Percentiles rank a stretch among this genome's conserved stretches.
Evolutionary conservation across 1,140 invertebrate species (phyloP).

Genomic region (Hetaerina americana): DNA sequence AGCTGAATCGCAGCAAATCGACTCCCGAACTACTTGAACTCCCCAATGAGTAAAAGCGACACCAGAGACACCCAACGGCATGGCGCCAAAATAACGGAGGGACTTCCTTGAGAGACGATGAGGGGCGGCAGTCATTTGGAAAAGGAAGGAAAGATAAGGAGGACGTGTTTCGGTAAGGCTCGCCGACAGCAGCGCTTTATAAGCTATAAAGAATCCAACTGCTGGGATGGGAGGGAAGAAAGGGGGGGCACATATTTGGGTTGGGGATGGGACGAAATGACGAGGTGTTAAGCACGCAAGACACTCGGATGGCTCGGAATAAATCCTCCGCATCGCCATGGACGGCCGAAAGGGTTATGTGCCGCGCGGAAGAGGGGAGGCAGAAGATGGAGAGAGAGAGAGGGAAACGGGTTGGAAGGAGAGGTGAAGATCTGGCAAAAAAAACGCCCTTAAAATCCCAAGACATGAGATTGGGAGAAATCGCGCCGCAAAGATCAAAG

Average conservation of each 20-base stretch:
- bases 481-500: too few species aligned
- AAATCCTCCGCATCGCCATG: too few species aligned
- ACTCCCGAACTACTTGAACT: too few species aligned
- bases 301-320: too few species aligned
- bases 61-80: not conserved
- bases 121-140: not conserved
- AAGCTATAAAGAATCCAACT: not conserved
- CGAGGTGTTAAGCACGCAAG: not conserved
- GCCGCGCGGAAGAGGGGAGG: too few species aligned
- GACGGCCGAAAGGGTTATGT: too few species aligned
- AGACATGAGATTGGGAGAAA: too few species aligned
- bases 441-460: too few species aligned
- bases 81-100: not conserved
- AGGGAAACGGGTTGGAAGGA: too few species aligned
- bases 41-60: not conserved
- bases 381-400: too few species aligned
- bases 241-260: not conserved
- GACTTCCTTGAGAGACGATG: not conserved
- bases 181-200: not conserved
- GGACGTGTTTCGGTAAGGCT: not conserved
- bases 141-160: not conserved
- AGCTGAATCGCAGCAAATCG: too few species aligned
- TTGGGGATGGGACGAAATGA: not conserved
- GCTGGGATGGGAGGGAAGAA: not conserved
- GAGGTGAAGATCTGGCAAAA: too few species aligned